Evolutionary conservation across 2,888 invertebrate genomes (phyloP).

Genomic region (Arrhopalites spinosus): DNA sequence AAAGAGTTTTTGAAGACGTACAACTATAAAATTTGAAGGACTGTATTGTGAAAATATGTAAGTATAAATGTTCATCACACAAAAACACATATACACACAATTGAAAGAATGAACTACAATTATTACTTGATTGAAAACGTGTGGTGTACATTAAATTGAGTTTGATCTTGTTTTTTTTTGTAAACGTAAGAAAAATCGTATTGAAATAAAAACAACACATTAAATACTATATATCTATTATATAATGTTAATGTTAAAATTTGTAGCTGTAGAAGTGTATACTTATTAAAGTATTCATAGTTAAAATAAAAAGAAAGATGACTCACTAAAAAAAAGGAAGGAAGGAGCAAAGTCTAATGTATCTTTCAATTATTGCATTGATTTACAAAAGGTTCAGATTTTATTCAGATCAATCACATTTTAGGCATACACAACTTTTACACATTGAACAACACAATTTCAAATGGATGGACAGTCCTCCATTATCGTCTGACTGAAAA

Average conservation of each 20-base stretch:
- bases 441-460: not conserved
- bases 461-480: too few relatives aligned
- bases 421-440: conserved; percentile 4
- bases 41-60: not conserved
- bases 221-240: not conserved
- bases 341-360: not conserved
- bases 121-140: too few relatives aligned
- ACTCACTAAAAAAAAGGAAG: not conserved
- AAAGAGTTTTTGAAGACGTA: not conserved
- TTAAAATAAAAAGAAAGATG: not conserved
- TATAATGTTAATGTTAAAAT: not conserved
- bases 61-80: not conserved
- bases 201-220: conserved; percentile 7
- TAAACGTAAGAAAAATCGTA: conserved; percentile 16
- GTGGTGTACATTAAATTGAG: too few relatives aligned
- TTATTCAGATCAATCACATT: conserved; percentile 13
- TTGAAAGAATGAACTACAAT: too few relatives aligned
- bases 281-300: conserved; percentile 14
- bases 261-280: not conserved
- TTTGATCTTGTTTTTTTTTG: not conserved
- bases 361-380: conserved; percentile 3
- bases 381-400: conserved; percentile 19
- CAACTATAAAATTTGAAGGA: not conserved
- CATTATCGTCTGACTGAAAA: too few relatives aligned
- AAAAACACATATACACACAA: too few relatives aligned